phyloP scores from a whole-genome alignment of 64 coral and sea anemone genomes.

The Orbicella faveolata region DNA sequence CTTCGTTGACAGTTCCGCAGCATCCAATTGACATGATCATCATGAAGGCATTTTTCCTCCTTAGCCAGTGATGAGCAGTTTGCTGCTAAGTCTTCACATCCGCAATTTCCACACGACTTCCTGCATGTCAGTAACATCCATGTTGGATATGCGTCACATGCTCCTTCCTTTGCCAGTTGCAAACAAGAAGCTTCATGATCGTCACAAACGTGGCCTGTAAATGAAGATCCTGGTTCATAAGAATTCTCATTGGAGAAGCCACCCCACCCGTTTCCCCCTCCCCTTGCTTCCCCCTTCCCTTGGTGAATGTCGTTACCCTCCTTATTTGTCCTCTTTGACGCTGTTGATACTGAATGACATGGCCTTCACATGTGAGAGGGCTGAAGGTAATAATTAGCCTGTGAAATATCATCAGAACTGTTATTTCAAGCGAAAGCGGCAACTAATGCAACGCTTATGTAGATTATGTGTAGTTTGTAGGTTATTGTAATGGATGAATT shows the following conservation, averaged over 20 bases:
- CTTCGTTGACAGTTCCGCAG: constrained; percentile 47
- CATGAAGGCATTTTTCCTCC: constrained; percentile 27
- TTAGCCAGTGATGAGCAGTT: constrained; percentile 49
- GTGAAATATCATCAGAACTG: background rate
- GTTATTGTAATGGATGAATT: too few relatives aligned
- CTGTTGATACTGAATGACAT: too few relatives aligned
- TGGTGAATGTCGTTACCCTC: too few relatives aligned
- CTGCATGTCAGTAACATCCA: constrained; percentile 36
- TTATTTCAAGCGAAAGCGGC: background rate
- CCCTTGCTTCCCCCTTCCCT: too few relatives aligned
- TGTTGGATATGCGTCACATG: background rate
- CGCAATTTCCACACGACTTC: constrained; percentile 61
- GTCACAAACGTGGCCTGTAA: background rate
- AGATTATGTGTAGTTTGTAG: too few relatives aligned
- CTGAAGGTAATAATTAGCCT: too few relatives aligned
- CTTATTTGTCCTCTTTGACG: too few relatives aligned
- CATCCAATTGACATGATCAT: constrained; percentile 51
- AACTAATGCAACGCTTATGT: too few relatives aligned
- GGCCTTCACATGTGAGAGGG: too few relatives aligned
- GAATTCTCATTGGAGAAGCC: too few relatives aligned
- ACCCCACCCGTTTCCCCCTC: too few relatives aligned
- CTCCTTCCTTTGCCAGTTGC: background rate
- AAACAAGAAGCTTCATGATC: constrained; percentile 21
- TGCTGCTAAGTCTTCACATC: constrained; percentile 41
- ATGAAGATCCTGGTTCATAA: background rate